phyloP scores from a whole-genome alignment of 2,888 invertebrate genomes.

The Ptychoptera contaminata region DNA sequence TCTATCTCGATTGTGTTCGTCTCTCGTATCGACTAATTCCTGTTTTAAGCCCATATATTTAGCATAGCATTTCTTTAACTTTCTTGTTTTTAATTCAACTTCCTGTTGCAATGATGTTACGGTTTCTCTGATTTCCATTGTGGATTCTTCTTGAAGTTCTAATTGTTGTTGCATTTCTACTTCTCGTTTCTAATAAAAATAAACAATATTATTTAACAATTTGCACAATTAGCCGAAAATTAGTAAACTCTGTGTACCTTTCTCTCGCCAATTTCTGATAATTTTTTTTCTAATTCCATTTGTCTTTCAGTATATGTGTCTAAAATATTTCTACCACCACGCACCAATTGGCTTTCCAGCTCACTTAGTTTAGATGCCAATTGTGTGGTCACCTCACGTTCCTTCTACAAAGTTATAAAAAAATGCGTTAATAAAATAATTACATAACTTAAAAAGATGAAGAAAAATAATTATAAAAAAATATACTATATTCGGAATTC shows the following conservation, averaged over 20 bases:
- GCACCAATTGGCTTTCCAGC: slow-evolving; percentile 86
- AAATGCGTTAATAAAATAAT: background rate
- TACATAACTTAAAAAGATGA: background rate
- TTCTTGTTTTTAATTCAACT: slow-evolving; percentile 87
- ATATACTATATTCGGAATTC: background rate
- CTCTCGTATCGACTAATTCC: slow-evolving; percentile 67
- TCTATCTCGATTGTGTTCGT: slow-evolving; percentile 80
- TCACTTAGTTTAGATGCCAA: slow-evolving; percentile 63
- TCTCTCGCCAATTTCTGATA: slow-evolving; percentile 78
- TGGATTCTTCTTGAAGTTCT: slow-evolving; percentile 86
- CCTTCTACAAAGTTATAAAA: slow-evolving; percentile 41
- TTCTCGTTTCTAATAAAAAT: slow-evolving; percentile 26
- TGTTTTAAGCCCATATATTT: slow-evolving; percentile 60
- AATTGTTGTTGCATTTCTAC: slow-evolving; percentile 89
- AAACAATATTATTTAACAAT: background rate
- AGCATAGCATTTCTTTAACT: slow-evolving; percentile 76
- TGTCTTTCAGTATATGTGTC: slow-evolving; percentile 93
- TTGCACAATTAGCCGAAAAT: background rate
- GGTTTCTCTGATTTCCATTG: slow-evolving; percentile 77
- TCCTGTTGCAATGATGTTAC: slow-evolving; percentile 89
- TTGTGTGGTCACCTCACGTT: slow-evolving; percentile 56
- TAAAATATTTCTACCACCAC: slow-evolving; percentile 86
- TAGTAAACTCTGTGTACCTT: slow-evolving; percentile 36
- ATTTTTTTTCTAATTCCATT: slow-evolving; percentile 67
- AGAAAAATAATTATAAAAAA: slow-evolving; percentile 12